Evolutionary conservation across 2,797 vertebrate genomes (phyloP).

Genomic region (Delichon dasypus): DNA sequence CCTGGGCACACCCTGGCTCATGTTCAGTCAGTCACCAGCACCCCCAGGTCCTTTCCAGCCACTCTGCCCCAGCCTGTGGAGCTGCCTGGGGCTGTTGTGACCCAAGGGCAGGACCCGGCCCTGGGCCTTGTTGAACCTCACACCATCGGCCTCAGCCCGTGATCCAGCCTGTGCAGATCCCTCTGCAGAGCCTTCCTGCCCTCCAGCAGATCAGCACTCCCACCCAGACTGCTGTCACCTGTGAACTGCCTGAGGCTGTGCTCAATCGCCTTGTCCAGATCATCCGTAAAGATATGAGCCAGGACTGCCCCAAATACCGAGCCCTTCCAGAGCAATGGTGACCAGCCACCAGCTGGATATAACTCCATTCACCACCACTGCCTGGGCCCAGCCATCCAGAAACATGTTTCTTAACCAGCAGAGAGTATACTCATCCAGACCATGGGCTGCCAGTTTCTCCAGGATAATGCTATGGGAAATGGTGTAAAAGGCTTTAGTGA

Average conservation of each 20-base stretch:
- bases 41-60: neutral
- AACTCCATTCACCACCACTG: neutral
- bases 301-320: neutral
- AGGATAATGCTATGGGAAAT: neutral
- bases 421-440: neutral
- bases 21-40: fast-evolving
- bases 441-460: neutral
- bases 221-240: neutral
- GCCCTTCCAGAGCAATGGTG: neutral
- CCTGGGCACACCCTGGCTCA: neutral
- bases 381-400: neutral
- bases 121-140: neutral
- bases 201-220: neutral
- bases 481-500: neutral
- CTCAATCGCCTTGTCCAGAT: neutral
- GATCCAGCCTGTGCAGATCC: neutral
- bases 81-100: neutral
- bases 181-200: neutral
- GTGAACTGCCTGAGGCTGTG: fast-evolving
- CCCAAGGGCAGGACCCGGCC: fast-evolving
- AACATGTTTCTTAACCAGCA: neutral
- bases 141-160: fast-evolving
- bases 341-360: neutral
- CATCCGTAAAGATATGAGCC: fast-evolving
- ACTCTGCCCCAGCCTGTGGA: neutral